phyloP scores from a whole-genome alignment of 92 coral and sea anemone genomes.

The Diadumene lineata region DNA sequence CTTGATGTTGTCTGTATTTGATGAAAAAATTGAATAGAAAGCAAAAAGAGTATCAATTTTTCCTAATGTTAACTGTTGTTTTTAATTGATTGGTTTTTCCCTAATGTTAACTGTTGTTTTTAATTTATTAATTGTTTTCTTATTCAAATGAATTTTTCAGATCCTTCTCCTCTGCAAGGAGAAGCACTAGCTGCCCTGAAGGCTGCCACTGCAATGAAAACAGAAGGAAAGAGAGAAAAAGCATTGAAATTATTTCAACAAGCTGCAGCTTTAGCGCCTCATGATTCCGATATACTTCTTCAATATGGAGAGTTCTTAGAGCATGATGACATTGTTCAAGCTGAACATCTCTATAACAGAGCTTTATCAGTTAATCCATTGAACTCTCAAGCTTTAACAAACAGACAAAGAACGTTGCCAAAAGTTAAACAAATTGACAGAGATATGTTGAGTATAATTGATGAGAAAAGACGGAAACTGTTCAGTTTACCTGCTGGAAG shows the following conservation, averaged over 20 bases:
- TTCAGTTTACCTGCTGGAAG: constrained; percentile 83
- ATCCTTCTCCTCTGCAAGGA: constrained; percentile 75
- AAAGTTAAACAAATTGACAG: constrained; percentile 91
- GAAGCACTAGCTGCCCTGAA: constrained; percentile 87
- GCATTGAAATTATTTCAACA: constrained; percentile 92
- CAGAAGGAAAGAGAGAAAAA: constrained; percentile 82
- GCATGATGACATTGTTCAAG: constrained; percentile 76
- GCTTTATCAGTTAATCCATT: constrained; percentile 83
- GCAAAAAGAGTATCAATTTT: too few relatives aligned
- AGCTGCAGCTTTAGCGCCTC: constrained; percentile 85
- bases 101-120: too few relatives aligned
- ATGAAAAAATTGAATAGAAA: too few relatives aligned
- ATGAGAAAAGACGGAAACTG: constrained; percentile 75
- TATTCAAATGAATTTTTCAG: constrained; percentile 2
- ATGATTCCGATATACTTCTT: constrained; percentile 84
- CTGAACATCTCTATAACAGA: constrained; percentile 84
- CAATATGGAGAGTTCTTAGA: constrained; percentile 94
- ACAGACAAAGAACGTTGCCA: constrained; percentile 91
- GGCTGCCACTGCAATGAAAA: constrained; percentile 77
- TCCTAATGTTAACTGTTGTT: too few relatives aligned
- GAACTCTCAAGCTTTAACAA: constrained; percentile 70
- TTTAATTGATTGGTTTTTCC: background rate
- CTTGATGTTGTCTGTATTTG: too few relatives aligned
- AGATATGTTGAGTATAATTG: constrained; percentile 89
- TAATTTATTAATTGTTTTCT: background rate